Base-by-base conservation (phyloP, 2,888 invertebrate species). In the Tenthredo distinguenda region DNA sequence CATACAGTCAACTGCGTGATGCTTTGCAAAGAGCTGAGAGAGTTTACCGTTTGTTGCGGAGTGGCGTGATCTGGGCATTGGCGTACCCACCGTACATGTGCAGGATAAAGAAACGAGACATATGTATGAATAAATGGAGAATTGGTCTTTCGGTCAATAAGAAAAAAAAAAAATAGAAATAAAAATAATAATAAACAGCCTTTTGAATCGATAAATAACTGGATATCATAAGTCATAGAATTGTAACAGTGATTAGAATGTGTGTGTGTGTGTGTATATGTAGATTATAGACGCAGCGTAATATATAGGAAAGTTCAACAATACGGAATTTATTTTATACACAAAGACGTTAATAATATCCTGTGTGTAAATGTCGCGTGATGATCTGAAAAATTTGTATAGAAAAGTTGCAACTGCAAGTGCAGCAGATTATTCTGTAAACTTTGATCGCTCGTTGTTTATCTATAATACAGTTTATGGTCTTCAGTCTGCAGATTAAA, bases 41-140 rank as follows among this genome's bases (percentile, higher is more conserved):
- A 77, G 77, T 77, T 77, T 77, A 77, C 77, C 77, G 77, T 77
- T 77, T 47, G 77, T 55, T 55, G 34, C 68, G 77, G 43, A 77
- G 77, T 77, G 77, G 77, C 77, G 50, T 77, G 77, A 77, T 77
- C 77, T 77, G 31, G 50, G 9, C 77, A 77, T 31, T 77, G 77
- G 77, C 77, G 77, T 77, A 77, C 34, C 34, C 77, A 26, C 10
- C 43, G 21, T 43, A 12, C 72, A n/a, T 21, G 72, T 26, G 72
- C 15, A 43, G 43, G 10, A 74, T 43, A 74, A 74, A 40, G 40
- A 43, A n/a, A 43, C 9, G 12, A 43, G n/a, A 43, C 7, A 43
- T n/a, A 43, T 43, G 9, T 43, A 43, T 43, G 12, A 15, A 15
- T 43, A 21, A 5, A 21, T n/a, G n/a, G 43, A 26, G 12, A 62